phyloP scores from a whole-genome alignment of 2,113 vertebrate genomes.

The Leucosticte australis region DNA sequence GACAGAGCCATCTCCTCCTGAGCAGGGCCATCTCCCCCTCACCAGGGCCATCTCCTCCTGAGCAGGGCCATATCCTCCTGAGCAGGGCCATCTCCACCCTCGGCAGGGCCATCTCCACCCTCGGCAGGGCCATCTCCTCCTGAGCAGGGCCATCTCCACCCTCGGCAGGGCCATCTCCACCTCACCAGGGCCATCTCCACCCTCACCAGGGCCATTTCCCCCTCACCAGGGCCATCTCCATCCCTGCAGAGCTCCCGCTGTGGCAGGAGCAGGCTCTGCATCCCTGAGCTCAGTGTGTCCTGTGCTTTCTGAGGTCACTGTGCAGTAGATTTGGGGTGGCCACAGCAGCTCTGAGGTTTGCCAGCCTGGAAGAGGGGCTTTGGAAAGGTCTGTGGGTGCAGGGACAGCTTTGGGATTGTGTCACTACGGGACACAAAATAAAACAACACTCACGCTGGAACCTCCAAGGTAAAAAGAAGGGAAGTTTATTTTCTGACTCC shows the following conservation, averaged over 20 bases:
- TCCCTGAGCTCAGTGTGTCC: fast-evolving
- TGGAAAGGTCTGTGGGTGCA: fast-evolving
- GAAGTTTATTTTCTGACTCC: no score
- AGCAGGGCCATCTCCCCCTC: no score
- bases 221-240: no score
- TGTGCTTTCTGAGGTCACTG: fast-evolving
- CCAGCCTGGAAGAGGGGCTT: background rate
- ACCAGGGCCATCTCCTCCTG: fast-evolving
- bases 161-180: background rate
- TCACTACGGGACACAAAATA: no score
- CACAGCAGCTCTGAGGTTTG: background rate
- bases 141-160: no score
- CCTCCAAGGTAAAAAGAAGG: no score
- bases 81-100: background rate
- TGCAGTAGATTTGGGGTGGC: background rate
- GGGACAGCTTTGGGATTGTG: background rate
- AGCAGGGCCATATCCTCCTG: background rate
- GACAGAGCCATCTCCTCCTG: fast-evolving
- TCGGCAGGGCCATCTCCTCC: background rate
- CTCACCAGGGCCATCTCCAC: no score
- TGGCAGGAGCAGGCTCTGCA: background rate
- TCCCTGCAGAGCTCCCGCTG: background rate
- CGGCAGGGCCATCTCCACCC: background rate
- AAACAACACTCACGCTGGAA: no score
- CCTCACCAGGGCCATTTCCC: no score